Conservation (phyloP, 2,888 invertebrate genomes). For the Volucella inanis region DNA sequence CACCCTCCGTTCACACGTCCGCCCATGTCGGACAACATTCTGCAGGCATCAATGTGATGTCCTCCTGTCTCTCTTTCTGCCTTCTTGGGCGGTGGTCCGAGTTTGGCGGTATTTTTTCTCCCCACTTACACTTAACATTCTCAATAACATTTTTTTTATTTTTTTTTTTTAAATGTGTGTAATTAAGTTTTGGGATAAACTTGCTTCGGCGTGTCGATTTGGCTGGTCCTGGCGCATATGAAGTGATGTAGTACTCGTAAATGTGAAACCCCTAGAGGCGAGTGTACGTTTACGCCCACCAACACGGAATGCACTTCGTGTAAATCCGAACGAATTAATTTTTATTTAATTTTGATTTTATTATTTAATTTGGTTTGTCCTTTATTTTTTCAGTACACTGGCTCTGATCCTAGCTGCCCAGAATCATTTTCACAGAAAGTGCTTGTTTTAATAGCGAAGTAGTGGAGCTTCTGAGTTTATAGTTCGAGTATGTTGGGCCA, state of each 20-base stretch:
- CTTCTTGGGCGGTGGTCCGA: background rate
- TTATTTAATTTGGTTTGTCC: conserved; percentile 60
- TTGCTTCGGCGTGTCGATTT: background rate
- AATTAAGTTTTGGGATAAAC: conserved; percentile 60
- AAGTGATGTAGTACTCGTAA: background rate
- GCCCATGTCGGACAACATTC: conserved; percentile 63
- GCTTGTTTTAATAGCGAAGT: conserved; percentile 16
- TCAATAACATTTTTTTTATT: background rate
- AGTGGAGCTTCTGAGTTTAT: conserved; percentile 35
- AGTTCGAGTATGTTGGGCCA: conserved; percentile 21
- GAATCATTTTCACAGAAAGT: conserved; percentile 3
- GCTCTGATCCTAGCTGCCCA: background rate
- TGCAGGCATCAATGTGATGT: conserved; percentile 31
- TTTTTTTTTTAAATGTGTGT: conserved; percentile 48
- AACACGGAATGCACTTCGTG: conserved; percentile 26
- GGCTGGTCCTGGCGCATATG: background rate
- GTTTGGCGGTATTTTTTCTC: conserved; percentile 9
- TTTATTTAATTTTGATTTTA: conserved; percentile 72
- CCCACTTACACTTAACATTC: background rate
- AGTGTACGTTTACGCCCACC: conserved; percentile 22
- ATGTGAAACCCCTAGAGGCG: conserved; percentile 14
- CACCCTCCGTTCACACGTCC: conserved; percentile 51
- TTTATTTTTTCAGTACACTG: background rate
- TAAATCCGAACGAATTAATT: conserved; percentile 57
- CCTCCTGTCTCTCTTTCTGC: too few species aligned